These are phyloP conservation scores for Gavia stellata DNA, from an alignment of 2,113 vertebrate species.

Conservation along the genomic window DNA sequence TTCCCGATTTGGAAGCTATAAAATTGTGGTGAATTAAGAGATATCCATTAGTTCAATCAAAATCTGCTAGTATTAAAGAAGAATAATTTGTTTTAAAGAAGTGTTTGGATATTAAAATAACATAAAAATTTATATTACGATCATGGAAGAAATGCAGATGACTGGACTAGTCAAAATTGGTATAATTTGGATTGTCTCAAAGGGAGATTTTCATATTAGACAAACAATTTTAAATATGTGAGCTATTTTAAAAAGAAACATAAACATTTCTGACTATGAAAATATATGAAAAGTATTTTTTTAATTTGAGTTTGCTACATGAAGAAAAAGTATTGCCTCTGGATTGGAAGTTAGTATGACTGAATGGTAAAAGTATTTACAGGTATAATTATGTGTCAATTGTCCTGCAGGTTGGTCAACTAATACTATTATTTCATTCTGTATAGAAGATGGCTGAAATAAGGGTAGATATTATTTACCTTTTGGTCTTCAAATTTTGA, in stretches of 20 bases:
- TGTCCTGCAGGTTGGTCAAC: neutral
- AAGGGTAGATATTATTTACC: neutral
- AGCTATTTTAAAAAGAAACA: neutral
- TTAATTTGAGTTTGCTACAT: neutral
- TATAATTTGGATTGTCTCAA: neutral
- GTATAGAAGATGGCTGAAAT: neutral
- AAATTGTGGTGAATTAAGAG: neutral
- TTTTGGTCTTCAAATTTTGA: neutral
- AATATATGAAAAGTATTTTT: neutral
- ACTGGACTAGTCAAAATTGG: neutral
- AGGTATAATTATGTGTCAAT: neutral
- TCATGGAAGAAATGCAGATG: neutral
- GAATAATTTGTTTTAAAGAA: neutral
- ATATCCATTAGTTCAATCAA: neutral
- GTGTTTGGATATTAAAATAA: neutral
- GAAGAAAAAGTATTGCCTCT: neutral
- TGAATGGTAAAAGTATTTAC: neutral
- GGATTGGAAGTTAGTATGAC: neutral
- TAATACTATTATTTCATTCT: neutral
- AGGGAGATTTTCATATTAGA: neutral
- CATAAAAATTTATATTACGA: neutral
- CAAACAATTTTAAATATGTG: neutral
- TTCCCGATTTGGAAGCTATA: neutral
- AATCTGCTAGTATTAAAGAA: neutral
- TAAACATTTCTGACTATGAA: neutral